Evolutionary conservation across 53 echinoderm and acorn worm genomes (phyloP).

Genomic region (Holothuria scabra): DNA sequence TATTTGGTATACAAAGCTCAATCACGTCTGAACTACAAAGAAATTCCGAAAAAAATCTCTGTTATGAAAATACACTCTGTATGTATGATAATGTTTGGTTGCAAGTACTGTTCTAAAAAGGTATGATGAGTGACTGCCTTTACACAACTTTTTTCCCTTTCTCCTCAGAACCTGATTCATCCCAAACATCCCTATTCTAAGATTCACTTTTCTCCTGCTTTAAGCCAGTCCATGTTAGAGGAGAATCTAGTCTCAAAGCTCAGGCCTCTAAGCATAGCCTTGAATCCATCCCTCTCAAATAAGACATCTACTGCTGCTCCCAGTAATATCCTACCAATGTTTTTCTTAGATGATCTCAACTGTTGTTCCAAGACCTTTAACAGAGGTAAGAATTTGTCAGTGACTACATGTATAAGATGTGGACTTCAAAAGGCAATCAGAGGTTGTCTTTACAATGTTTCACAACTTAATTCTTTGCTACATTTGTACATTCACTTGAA

Average conservation of each 20-base stretch:
- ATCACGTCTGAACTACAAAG: too few relatives aligned
- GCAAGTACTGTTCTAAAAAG: too few relatives aligned
- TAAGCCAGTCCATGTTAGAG: constrained; percentile 65
- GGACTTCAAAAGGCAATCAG: too few relatives aligned
- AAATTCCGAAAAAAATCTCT: too few relatives aligned
- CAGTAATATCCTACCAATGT: constrained; percentile 48
- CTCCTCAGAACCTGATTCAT: constrained; percentile 87
- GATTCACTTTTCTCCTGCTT: constrained; percentile 70
- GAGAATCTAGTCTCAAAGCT: constrained; percentile 73
- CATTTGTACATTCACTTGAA: too few relatives aligned
- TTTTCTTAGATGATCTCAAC: constrained; percentile 91
- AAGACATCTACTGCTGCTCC: not conserved
- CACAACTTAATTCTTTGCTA: too few relatives aligned
- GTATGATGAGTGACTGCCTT: not conserved
- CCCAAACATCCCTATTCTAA: constrained; percentile 85
- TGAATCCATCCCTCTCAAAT: constrained; percentile 38
- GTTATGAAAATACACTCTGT: too few relatives aligned
- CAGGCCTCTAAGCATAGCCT: constrained; percentile 70
- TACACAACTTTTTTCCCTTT: not conserved
- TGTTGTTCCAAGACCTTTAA: constrained; percentile 56
- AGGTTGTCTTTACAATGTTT: too few relatives aligned
- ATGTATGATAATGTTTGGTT: too few relatives aligned
- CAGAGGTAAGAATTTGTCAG: constrained; percentile 64
- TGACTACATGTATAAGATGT: too few relatives aligned
- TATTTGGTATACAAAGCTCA: too few relatives aligned